These are phyloP conservation scores for Rhinoderma darwinii DNA, from an alignment of 2,113 vertebrate genomes.

Conservation along the genomic window DNA sequence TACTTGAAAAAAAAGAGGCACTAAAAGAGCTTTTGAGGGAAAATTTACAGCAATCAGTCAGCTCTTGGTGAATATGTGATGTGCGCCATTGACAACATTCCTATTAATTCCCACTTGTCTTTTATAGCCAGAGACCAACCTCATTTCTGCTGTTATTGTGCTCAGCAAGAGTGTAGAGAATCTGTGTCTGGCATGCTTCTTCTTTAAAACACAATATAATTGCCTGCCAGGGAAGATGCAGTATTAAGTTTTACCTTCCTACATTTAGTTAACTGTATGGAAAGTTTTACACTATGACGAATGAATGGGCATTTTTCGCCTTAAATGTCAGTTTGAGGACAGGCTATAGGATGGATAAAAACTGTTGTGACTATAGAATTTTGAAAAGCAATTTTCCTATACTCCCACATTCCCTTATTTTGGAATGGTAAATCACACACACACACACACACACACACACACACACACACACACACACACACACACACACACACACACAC, in stretches of 20 bases:
- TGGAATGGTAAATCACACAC: too few relatives aligned
- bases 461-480: too few relatives aligned
- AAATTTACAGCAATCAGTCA: conserved; percentile 53
- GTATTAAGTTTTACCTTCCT: neutral
- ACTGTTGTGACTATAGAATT: too few relatives aligned
- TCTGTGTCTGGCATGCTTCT: conserved; percentile 23
- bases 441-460: too few relatives aligned
- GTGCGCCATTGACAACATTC: conserved; percentile 47
- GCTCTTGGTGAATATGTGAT: conserved; percentile 48
- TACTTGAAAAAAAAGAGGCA: conserved; percentile 45
- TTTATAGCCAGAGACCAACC: conserved; percentile 47
- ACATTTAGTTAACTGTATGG: neutral
- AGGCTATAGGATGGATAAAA: neutral
- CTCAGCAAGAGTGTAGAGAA: conserved; percentile 41
- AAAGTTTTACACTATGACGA: neutral
- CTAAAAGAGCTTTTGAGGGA: conserved; percentile 46
- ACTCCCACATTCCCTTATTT: too few relatives aligned
- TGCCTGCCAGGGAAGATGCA: neutral
- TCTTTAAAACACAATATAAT: conserved; percentile 37
- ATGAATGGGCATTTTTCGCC: neutral
- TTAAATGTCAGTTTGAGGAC: neutral
- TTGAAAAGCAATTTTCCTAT: too few relatives aligned
- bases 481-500: too few relatives aligned
- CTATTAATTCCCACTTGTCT: conserved; percentile 53
- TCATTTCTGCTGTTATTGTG: conserved; percentile 28